Evolutionary conservation across 1,140 invertebrate species (phyloP), one percentile per base, ranked within the genome.

Genomic region (Dermatophagoides farinae): DNA sequence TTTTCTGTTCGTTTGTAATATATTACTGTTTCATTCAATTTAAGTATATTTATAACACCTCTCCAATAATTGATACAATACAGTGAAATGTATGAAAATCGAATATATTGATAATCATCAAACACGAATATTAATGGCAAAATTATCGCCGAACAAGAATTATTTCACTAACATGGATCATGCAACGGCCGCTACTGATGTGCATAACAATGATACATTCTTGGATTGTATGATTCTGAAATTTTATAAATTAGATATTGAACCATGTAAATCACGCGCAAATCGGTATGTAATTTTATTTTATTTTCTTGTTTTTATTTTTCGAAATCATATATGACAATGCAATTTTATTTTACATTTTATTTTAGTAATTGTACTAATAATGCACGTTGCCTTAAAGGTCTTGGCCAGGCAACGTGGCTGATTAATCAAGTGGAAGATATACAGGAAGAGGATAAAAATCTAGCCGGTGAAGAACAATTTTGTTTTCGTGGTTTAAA

Each of bases 381-480:
- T 51, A 82, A 82, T 72, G 81, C 81, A n/a, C 75, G 73, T 67
- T 83, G 82, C 69, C 65, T 82, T 16, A 77, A 76, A 60, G 78
- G 77, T 64, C 71, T 78, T 66, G 80, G 78, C 31, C 80, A 82
- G 68, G 75, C 77, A 62, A 65, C 69, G 23, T 78, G 76, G 76
- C 67, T 75, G 58, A 65, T 64, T 8, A 61, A 65, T 0, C 69
- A 70, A 47, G 65, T 66, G 51, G 69, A 72, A 12, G 47, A 60
- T 37, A 41, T 18, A 38, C 66, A 70, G 38, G 69, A 66, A 41
- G 76, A 78, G 66, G 75, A 43, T 25, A 23, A 41, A 11, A 53
- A 78, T 69, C 4, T 18, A 20, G 18, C 23, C 20, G 23, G n/a
- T 5, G 12, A 18, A 12, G 1, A 66, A 68, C 1, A 77, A 79